A percentile compares a stretch with the other conserved stretches of the same genome.
Evolutionary conservation across 2,888 invertebrate species (phyloP).

Genomic region (Troglohyphantes excavatus): DNA sequence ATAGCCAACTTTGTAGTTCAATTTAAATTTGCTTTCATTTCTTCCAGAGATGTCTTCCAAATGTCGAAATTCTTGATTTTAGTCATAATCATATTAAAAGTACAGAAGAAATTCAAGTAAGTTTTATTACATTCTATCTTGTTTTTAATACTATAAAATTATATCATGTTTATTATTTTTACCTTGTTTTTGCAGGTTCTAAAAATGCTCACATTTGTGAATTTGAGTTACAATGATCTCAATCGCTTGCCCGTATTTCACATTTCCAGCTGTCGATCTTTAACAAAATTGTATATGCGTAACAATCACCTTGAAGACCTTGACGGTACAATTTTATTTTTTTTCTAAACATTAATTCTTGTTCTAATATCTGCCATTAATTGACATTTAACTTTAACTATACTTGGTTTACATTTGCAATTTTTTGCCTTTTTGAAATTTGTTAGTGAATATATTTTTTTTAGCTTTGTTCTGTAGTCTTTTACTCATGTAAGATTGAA

Average conservation of each 20-base stretch:
- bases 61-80: constrained; percentile 70
- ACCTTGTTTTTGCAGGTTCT: constrained; percentile 44
- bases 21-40: not conserved
- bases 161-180: not conserved
- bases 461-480: not conserved
- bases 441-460: not conserved
- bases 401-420: no score
- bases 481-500: no score
- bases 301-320: constrained; percentile 69
- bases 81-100: constrained; percentile 67
- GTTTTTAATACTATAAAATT: not conserved
- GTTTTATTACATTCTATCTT: not conserved
- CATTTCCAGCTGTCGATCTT: constrained; percentile 37
- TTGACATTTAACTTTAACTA: not conserved
- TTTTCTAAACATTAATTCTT: not conserved
- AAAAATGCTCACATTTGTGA: constrained; percentile 58
- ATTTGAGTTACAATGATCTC: constrained; percentile 69
- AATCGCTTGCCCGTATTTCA: constrained; percentile 45
- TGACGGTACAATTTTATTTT: constrained; percentile 30
- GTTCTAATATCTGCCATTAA: not conserved
- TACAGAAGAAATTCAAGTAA: constrained; percentile 61
- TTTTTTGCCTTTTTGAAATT: no score
- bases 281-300: constrained; percentile 54
- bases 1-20: no score
- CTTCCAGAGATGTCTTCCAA: constrained; percentile 56